Percentiles rank a stretch among this genome's conserved stretches.
These are phyloP conservation scores for Drosophila ficusphila DNA, from an alignment of 1,140 invertebrate species.

Conservation along the genomic window DNA sequence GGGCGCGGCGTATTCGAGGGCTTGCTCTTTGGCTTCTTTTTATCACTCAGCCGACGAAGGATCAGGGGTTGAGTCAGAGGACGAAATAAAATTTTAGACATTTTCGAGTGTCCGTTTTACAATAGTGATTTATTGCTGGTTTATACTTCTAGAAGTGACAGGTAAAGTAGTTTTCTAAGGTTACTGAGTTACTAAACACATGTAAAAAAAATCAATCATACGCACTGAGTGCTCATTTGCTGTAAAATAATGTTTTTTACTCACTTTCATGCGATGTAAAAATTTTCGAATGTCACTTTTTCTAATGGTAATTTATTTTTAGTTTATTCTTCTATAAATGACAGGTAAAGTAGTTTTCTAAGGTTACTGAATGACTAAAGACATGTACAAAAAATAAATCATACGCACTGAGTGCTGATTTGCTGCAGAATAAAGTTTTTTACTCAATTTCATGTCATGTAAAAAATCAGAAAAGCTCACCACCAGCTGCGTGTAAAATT, in stretches of 20 bases:
- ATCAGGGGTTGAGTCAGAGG: not conserved
- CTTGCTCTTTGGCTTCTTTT: conserved; percentile 13
- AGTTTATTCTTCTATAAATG: not conserved
- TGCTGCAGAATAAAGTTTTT: no score
- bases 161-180: not conserved
- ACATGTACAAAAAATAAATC: not conserved
- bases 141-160: not conserved
- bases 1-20: conserved; percentile 62
- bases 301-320: not conserved
- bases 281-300: not conserved
- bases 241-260: no score
- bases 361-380: not conserved
- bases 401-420: not conserved
- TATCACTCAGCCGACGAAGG: not conserved
- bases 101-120: not conserved
- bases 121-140: not conserved
- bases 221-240: no score
- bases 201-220: not conserved
- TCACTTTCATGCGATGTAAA: not conserved
- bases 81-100: conserved; percentile 9
- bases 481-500: not conserved
- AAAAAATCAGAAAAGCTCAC: not conserved
- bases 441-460: not conserved
- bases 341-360: not conserved
- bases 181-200: not conserved